Base-by-base conservation (phyloP, 2,797 vertebrate species). In the Babyrousa celebensis region DNA sequence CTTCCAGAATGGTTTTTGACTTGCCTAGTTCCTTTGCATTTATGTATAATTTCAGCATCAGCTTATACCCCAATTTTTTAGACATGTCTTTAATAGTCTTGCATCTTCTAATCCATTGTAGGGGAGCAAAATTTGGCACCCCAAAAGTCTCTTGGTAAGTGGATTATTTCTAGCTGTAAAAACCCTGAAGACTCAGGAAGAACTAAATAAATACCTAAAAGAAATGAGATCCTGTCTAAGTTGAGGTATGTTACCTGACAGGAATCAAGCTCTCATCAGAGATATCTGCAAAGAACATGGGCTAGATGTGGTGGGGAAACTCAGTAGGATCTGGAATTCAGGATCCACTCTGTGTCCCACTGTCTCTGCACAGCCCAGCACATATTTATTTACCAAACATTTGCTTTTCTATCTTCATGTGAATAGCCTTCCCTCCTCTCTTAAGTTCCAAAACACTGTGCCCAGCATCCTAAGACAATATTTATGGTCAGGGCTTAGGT, bases 1-100 rank as follows among this genome's bases (percentile, higher is more conserved):
- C 48, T 92, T 92, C 58, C 43, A 65, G 32, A 72, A 85, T 92
- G 36, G 58, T 6, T 43, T 65, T 84, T 75, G 70, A 91, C 56
- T 62, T 71, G 36, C 36, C 54, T 52, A 27, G 78, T 25, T 56
- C 56, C 12, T 80, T 89, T 78, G 86, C n/a, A n/a, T 90, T 68
- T 72, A 82, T 62, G 11, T 79, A 79, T 36, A 79, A 79, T 79
- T 32, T 79, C 77, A 58, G 77, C 29, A 11, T 58, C 12, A 79
- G 54, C 12, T 79, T 36, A 36, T 36, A 63, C 27, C 58, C 54
- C 36, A 12, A 23, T 58, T 58, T 25, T 58, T 58, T 79, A 79
- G 77, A 79, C 56, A 14, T 79, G 12, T 58, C 54, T 58, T 79
- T 36, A 79, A 58, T 79, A 16, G 20, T 56, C 36, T 58, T 36